Evolutionary conservation across 2,113 vertebrate species (phyloP).

Genomic region (Nibea albiflora): DNA sequence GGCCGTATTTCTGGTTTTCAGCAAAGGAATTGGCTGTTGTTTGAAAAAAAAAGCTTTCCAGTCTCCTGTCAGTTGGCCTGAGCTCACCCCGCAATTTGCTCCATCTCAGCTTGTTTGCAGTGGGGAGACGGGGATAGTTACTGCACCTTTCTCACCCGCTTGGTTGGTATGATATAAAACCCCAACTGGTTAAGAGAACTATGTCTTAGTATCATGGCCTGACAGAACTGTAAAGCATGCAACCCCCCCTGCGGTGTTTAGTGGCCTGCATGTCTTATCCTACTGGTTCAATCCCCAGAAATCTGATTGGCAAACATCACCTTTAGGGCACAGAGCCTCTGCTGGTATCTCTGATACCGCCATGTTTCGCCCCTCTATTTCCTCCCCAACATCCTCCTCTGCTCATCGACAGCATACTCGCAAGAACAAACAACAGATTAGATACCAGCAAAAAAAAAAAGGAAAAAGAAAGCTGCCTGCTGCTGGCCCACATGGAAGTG

Average conservation of each 20-base stretch:
- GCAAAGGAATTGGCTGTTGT: constrained; percentile 40
- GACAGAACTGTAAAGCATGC: constrained; percentile 23
- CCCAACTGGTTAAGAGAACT: constrained; percentile 14
- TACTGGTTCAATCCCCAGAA: constrained; percentile 49
- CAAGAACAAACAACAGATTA: constrained; percentile 81
- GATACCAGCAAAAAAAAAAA: constrained; percentile 60
- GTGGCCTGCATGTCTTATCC: constrained; percentile 43
- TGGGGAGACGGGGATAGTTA: constrained; percentile 9
- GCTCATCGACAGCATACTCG: constrained; percentile 71
- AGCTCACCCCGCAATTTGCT: constrained; percentile 44
- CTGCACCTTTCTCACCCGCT: constrained; percentile 17
- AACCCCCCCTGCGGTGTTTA: constrained; percentile 13
- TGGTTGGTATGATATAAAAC: constrained; percentile 17
- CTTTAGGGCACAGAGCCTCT: constrained; percentile 57
- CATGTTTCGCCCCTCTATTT: constrained; percentile 58
- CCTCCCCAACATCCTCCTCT: constrained; percentile 62
- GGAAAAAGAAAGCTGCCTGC: constrained; percentile 46
- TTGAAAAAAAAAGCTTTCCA: constrained; percentile 35
- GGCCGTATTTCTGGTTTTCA: constrained; percentile 47
- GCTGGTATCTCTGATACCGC: constrained; percentile 63
- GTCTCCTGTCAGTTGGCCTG: constrained; percentile 49
- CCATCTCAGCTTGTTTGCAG: constrained; percentile 54
- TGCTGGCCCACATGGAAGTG: constrained; percentile 80
- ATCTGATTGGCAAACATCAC: constrained; percentile 65
- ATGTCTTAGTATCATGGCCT: constrained; percentile 23